These are phyloP conservation scores for Trichonephila inaurata DNA, from an alignment of 1,140 invertebrate species.

Conservation along the genomic window DNA sequence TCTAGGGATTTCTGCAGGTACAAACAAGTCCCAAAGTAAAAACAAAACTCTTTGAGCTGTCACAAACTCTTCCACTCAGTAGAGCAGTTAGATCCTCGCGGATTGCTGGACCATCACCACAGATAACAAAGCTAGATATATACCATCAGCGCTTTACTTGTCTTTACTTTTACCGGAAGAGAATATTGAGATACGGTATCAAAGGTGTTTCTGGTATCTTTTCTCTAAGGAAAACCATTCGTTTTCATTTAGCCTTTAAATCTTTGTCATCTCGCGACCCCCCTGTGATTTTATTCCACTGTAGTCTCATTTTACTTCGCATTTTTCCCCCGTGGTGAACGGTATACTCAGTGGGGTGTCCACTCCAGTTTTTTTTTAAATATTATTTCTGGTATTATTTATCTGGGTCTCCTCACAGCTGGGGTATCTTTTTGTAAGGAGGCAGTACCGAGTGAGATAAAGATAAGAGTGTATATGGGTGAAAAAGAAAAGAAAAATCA, in stretches of 20 bases:
- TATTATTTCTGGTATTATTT: neutral
- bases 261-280: constrained; percentile 45
- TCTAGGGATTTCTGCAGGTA: neutral
- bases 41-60: constrained; percentile 8
- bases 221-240: constrained; percentile 17
- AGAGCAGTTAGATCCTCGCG: neutral
- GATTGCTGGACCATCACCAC: neutral
- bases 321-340: neutral
- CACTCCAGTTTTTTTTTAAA: neutral
- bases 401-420: constrained; percentile 40
- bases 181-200: neutral
- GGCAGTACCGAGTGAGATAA: neutral
- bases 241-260: constrained; percentile 61
- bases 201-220: neutral
- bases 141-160: neutral
- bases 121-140: neutral
- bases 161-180: neutral
- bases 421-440: constrained; percentile 21
- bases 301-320: neutral
- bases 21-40: neutral
- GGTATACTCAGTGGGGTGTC: constrained; percentile 28
- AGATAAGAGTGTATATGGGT: neutral
- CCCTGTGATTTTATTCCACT: constrained; percentile 31
- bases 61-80: neutral
- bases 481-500: too few relatives aligned